Conservation (phyloP, 2,797 vertebrate genomes). For the Macropus fuliginosus region DNA sequence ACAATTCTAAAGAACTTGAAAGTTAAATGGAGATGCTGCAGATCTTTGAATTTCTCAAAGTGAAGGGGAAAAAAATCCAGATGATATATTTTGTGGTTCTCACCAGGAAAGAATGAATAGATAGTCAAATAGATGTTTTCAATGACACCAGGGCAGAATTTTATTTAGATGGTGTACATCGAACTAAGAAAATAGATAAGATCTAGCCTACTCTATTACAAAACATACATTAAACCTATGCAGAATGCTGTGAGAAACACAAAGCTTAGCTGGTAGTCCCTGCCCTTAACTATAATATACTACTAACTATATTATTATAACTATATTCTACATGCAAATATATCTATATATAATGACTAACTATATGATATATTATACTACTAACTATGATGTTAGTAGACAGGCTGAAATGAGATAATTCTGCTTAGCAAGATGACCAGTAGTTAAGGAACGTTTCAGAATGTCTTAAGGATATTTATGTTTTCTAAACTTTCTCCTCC, state of each 20-base stretch:
- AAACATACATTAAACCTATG: neutral
- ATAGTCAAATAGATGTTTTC: constrained; percentile 33
- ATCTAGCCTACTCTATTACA: neutral
- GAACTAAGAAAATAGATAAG: neutral
- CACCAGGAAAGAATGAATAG: neutral
- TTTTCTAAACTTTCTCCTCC: neutral
- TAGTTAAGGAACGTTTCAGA: neutral
- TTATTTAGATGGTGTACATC: neutral
- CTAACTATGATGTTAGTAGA: neutral
- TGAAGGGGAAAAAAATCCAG: neutral
- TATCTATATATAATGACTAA: neutral
- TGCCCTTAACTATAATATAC: neutral
- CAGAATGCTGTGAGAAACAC: neutral
- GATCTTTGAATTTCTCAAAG: constrained; percentile 50
- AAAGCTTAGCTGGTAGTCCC: neutral
- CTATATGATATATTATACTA: neutral
- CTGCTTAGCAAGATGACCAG: neutral
- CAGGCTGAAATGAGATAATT: neutral
- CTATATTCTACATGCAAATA: neutral
- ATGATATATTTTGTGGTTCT: constrained; percentile 1
- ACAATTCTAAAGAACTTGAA: constrained; percentile 66
- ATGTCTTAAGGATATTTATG: neutral
- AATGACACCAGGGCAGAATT: neutral
- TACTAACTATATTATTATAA: neutral
- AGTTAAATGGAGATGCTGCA: constrained; percentile 54